phyloP scores from a whole-genome alignment of 2,113 vertebrate genomes.

The Numenius arquata region DNA sequence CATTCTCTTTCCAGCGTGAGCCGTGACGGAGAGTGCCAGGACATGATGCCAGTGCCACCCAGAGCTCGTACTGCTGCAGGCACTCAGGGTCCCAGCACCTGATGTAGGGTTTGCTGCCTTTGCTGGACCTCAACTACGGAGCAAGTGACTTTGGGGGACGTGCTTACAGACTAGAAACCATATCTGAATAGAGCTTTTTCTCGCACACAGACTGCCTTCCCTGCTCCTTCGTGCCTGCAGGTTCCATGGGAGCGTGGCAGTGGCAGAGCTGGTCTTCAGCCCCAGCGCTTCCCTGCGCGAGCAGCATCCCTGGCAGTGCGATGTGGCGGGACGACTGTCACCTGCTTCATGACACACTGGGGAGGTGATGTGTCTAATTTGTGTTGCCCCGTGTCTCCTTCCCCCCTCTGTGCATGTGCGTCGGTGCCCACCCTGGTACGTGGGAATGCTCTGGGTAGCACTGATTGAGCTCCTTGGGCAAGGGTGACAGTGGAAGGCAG shows the following conservation, averaged over 20 bases:
- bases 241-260: fast-evolving
- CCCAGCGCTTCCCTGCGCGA: fast-evolving
- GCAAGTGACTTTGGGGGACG: not conserved
- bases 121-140: not conserved
- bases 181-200: not conserved
- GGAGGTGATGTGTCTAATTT: not conserved
- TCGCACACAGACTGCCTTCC: fast-evolving
- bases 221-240: not conserved
- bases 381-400: fast-evolving
- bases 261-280: not conserved
- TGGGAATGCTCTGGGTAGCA: fast-evolving
- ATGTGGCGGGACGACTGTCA: not conserved
- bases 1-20: not conserved
- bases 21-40: not conserved
- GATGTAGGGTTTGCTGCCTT: not conserved
- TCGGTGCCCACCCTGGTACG: fast-evolving
- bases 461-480: not conserved
- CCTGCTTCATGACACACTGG: not conserved
- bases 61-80: not conserved
- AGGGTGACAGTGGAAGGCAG: not conserved
- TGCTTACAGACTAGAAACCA: fast-evolving
- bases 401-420: not conserved
- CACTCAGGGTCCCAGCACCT: not conserved
- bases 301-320: not conserved
- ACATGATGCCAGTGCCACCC: fast-evolving